A percentile compares a stretch with the other conserved stretches of the same genome.
These are phyloP conservation scores for Cataglyphis hispanica DNA, from an alignment of 1,140 invertebrate species.

Conservation along the genomic window DNA sequence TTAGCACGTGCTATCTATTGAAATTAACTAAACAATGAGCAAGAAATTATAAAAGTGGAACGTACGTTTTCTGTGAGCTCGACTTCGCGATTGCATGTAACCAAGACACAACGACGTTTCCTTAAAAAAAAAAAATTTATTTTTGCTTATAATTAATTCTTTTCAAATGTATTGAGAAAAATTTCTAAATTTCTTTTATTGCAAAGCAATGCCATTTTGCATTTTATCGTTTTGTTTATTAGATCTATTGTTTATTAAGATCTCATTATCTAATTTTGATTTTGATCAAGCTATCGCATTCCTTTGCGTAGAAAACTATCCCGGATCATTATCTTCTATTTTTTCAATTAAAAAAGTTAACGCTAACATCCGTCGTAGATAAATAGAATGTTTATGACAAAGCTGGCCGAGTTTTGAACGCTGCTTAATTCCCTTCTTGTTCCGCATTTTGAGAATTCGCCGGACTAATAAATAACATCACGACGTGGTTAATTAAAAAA, in stretches of 20 bases:
- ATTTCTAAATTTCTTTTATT: background rate
- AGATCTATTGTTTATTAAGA: background rate
- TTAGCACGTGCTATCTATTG: background rate
- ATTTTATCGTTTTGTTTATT: background rate
- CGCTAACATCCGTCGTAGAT: background rate
- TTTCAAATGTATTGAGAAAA: background rate
- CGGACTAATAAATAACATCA: background rate
- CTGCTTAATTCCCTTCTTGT: background rate
- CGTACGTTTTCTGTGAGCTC: background rate
- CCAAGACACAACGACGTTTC: background rate
- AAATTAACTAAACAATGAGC: background rate
- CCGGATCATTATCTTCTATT: background rate
- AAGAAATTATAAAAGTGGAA: background rate
- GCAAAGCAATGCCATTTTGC: background rate
- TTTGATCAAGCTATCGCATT: background rate
- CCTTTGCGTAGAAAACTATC: background rate
- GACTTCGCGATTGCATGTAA: background rate
- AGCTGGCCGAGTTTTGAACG: background rate
- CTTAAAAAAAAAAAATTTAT: background rate
- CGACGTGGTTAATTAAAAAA: background rate
- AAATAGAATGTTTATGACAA: no score
- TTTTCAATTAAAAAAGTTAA: conserved; percentile 16
- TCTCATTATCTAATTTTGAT: background rate
- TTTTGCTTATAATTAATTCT: background rate
- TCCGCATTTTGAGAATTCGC: background rate